Conservation (phyloP, 2,888 invertebrate species). For the Sylvicola cinctus region DNA sequence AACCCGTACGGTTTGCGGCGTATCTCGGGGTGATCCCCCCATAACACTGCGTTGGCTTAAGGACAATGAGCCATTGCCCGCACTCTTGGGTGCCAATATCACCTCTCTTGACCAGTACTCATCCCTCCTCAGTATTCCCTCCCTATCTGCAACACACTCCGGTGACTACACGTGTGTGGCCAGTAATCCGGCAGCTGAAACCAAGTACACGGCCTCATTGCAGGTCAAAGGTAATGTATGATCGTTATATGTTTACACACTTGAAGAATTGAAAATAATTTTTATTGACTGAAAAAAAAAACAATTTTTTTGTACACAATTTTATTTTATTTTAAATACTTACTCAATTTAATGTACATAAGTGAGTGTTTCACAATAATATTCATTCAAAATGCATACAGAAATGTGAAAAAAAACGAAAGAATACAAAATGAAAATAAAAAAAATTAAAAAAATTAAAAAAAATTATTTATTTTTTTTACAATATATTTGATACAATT, state of each 20-base stretch:
- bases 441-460: no score
- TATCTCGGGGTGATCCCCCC: constrained; percentile 61
- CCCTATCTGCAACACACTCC: constrained; percentile 50
- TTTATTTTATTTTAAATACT: no score
- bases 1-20: constrained; percentile 61
- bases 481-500: no score
- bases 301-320: not conserved
- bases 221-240: constrained; percentile 60
- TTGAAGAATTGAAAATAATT: constrained; percentile 12
- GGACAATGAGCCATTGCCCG: constrained; percentile 50
- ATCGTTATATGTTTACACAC: not conserved
- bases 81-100: constrained; percentile 43
- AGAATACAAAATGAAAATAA: no score
- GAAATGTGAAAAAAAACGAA: no score
- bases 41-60: constrained; percentile 63
- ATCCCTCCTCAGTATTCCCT: constrained; percentile 57
- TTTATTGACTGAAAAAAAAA: constrained; percentile 7
- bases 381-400: no score
- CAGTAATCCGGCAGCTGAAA: constrained; percentile 57
- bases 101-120: constrained; percentile 55
- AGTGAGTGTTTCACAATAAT: no score
- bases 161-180: constrained; percentile 62
- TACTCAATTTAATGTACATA: no score
- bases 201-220: constrained; percentile 57
- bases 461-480: no score